Percentiles rank a stretch among this genome's conserved stretches.
Conservation (phyloP, 2,797 vertebrate species). For the Coranthus polyacanthus region DNA sequence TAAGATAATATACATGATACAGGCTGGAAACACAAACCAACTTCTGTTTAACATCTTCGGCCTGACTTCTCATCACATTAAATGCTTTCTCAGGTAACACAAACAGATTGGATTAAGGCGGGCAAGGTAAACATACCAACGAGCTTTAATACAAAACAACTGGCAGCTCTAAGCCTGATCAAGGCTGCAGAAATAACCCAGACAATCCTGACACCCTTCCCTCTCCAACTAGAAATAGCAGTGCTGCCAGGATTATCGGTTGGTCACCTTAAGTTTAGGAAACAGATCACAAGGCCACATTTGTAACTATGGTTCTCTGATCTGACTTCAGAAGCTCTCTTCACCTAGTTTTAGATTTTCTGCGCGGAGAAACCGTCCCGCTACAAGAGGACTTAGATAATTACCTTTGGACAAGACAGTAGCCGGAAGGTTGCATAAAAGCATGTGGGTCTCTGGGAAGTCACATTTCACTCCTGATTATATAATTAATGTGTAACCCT, state of each 20-base stretch:
- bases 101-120: constrained; percentile 39
- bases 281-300: constrained; percentile 34
- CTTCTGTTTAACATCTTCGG: constrained; percentile 22
- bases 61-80: constrained; percentile 22
- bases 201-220: constrained; percentile 39
- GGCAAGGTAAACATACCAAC: constrained; percentile 29
- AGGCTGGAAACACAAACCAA: constrained; percentile 2
- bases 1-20: constrained; percentile 9
- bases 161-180: constrained; percentile 59
- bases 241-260: constrained; percentile 42
- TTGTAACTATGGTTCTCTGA: constrained; percentile 4
- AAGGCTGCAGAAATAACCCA: constrained; percentile 51
- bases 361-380: not conserved
- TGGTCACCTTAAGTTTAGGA: constrained; percentile 8
- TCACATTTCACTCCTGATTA: not conserved
- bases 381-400: constrained; percentile 3
- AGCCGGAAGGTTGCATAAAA: not conserved
- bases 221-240: constrained; percentile 37
- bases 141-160: constrained; percentile 43
- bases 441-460: not conserved
- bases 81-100: constrained; percentile 37
- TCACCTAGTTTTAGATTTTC: not conserved
- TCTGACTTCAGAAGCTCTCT: not conserved
- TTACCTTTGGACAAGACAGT: not conserved
- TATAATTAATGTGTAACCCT: not conserved